A percentile compares a stretch with the other conserved stretches of the same genome.
Evolutionary conservation across 2,113 vertebrate species (phyloP).

Genomic region (Xiphophorus hellerii): DNA sequence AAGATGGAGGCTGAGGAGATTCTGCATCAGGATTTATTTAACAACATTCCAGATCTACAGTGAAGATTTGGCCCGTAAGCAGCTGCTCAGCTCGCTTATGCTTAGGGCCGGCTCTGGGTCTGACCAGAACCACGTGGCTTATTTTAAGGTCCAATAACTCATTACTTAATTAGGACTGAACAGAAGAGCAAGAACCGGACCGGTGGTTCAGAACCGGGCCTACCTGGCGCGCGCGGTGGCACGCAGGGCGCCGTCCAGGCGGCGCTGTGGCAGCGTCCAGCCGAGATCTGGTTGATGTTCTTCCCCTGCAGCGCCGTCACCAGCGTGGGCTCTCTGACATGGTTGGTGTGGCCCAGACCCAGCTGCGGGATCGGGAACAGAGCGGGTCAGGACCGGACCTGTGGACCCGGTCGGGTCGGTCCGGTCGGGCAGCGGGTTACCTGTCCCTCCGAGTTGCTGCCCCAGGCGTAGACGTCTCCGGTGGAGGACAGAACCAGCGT

Average conservation of each 20-base stretch:
- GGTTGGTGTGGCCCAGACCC: constrained; percentile 83
- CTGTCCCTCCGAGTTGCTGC: constrained; percentile 87
- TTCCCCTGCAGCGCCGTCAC: constrained; percentile 77
- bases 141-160: too few species aligned
- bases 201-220: not conserved
- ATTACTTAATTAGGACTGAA: too few species aligned
- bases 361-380: constrained; percentile 62
- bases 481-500: constrained; percentile 79
- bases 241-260: constrained; percentile 81
- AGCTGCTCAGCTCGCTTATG: too few species aligned
- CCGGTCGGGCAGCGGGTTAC: constrained; percentile 42
- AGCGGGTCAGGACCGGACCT: not conserved
- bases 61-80: too few species aligned
- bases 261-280: constrained; percentile 83
- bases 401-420: not conserved
- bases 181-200: not conserved
- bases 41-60: too few species aligned
- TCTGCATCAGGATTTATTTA: too few species aligned
- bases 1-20: not conserved
- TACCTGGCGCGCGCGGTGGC: constrained; percentile 78
- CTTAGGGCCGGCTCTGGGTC: too few species aligned
- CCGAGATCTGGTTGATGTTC: constrained; percentile 82
- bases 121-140: too few species aligned
- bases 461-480: constrained; percentile 83
- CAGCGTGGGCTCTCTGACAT: constrained; percentile 80